phyloP scores from a whole-genome alignment of 2,888 invertebrate species.

The Dinocampus coccinellae region DNA sequence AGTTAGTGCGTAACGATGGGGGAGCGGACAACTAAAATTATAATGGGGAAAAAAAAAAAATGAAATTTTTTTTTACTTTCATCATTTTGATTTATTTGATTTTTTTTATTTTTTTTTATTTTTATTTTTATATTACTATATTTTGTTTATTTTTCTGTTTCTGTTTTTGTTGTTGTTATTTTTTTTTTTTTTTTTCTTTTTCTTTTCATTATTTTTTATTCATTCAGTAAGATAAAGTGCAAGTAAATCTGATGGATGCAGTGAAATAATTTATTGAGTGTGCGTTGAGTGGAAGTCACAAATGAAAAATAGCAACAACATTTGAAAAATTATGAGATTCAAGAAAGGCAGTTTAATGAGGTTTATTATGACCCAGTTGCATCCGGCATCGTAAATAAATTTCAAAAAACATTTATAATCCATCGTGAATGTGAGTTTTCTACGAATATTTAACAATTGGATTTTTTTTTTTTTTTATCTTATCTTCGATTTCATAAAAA shows the following conservation, averaged over 20 bases:
- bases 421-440: conserved; percentile 8
- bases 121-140: no score
- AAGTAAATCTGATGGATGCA: conserved; percentile 21
- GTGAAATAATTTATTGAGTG: conserved; percentile 19
- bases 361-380: conserved; percentile 53
- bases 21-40: not conserved
- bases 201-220: not conserved
- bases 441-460: not conserved
- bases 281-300: conserved; percentile 1
- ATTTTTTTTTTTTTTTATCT: conserved; percentile 2
- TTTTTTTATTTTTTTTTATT: no score
- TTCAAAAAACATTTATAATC: conserved; percentile 27
- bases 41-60: not conserved
- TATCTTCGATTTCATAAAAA: not conserved
- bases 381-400: conserved; percentile 40
- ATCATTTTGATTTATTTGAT: no score
- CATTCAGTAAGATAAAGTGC: conserved; percentile 1
- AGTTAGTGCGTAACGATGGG: not conserved
- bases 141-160: no score
- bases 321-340: conserved; percentile 14
- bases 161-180: no score
- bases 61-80: no score
- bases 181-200: not conserved
- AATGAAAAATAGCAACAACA: conserved; percentile 20
- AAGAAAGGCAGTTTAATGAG: conserved; percentile 45